Conservation (phyloP, 2,888 invertebrate species). For the Ennomos erosarius region DNA sequence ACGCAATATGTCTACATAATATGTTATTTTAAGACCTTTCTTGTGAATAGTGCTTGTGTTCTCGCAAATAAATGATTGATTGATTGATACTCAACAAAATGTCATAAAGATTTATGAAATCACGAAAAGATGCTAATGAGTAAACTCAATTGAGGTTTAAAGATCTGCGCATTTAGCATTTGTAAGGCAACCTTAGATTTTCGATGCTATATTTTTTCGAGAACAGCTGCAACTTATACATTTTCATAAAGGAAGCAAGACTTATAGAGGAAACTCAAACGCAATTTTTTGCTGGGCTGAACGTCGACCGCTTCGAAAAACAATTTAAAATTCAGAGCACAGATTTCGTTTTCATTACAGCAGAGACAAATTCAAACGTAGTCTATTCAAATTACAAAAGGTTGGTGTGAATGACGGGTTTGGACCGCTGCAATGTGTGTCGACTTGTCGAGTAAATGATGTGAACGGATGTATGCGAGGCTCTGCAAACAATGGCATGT, state of each 20-base stretch:
- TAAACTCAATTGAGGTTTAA: no score
- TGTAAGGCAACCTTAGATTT: no score
- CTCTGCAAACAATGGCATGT: not conserved
- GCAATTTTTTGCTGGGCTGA: constrained; percentile 16
- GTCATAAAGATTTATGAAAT: no score
- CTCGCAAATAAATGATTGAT: no score
- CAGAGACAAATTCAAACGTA: constrained; percentile 12
- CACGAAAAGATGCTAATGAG: no score
- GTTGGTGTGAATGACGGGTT: constrained; percentile 14
- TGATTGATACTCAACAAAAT: no score
- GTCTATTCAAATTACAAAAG: constrained; percentile 13
- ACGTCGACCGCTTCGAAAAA: constrained; percentile 11
- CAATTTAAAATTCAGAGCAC: constrained; percentile 31
- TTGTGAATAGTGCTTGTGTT: no score
- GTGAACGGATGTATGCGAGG: not conserved
- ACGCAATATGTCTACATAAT: no score
- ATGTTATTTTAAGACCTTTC: no score
- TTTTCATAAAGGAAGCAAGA: constrained; percentile 18
- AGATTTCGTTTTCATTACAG: constrained; percentile 25
- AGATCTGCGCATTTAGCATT: no score
- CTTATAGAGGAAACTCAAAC: constrained; percentile 18
- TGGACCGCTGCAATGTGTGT: constrained; percentile 2
- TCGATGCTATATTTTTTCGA: no score
- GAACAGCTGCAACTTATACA: not conserved
- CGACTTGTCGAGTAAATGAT: no score